Evolutionary conservation across 2,888 invertebrate species (phyloP).

Genomic region (Criorhina ranunculi): DNA sequence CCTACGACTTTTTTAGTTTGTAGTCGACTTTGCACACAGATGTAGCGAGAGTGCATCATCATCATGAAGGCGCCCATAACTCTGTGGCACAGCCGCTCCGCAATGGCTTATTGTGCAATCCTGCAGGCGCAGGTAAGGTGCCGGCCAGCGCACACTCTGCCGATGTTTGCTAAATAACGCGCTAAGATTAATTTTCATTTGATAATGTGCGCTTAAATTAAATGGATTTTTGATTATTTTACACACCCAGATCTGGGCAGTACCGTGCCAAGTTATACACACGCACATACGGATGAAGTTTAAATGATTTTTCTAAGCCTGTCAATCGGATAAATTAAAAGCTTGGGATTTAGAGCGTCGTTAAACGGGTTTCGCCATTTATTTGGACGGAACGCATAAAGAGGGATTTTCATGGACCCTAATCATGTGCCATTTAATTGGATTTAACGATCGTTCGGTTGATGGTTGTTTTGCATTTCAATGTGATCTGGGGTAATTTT

Average conservation of each 20-base stretch:
- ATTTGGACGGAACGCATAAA: constrained; percentile 8
- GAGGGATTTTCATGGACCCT: constrained; percentile 29
- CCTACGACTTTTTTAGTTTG: constrained; percentile 64
- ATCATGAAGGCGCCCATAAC: constrained; percentile 63
- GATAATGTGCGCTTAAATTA: constrained; percentile 70
- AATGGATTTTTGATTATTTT: constrained; percentile 74
- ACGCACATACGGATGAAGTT: background rate
- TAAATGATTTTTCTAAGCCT: constrained; percentile 15
- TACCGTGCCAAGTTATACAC: background rate
- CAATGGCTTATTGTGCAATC: constrained; percentile 58
- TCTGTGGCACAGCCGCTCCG: constrained; percentile 8
- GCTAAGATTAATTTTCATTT: constrained; percentile 70
- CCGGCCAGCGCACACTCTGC: background rate
- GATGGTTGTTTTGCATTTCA: constrained; percentile 37
- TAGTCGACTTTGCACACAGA: constrained; percentile 51
- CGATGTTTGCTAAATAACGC: constrained; percentile 49
- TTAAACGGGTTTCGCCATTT: constrained; percentile 25
- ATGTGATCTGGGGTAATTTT: constrained; percentile 40
- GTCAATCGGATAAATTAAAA: constrained; percentile 27
- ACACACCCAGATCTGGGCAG: constrained; percentile 60
- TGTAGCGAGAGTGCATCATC: constrained; percentile 59
- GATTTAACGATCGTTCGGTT: constrained; percentile 33
- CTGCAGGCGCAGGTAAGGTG: constrained; percentile 29
- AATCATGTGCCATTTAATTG: constrained; percentile 41
- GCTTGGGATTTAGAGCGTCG: constrained; percentile 34